Conservation (phyloP, 2,113 vertebrate genomes). For the Tympanuchus pallidicinctus region DNA sequence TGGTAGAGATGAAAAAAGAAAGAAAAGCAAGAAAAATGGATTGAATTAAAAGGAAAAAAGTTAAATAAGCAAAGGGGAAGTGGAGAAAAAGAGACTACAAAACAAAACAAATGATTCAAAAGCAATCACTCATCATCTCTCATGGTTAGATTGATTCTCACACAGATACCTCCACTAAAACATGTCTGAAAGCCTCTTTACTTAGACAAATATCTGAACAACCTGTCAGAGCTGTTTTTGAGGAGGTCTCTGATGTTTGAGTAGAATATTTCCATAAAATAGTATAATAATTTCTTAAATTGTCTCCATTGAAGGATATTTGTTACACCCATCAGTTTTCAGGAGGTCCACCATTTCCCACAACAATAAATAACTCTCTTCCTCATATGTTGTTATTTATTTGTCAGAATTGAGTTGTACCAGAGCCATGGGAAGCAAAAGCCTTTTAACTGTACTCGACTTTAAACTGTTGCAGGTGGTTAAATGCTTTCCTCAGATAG, state of each 20-base stretch:
- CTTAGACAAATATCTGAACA: neutral
- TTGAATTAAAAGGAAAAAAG: neutral
- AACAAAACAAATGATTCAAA: neutral
- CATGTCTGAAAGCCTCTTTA: neutral
- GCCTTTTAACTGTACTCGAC: neutral
- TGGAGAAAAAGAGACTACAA: neutral
- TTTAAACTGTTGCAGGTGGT: conserved; percentile 12
- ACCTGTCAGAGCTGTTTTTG: neutral
- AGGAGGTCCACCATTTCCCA: neutral
- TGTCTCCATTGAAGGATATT: neutral
- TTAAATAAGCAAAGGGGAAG: neutral
- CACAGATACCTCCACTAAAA: neutral
- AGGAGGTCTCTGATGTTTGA: neutral
- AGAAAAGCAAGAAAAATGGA: neutral
- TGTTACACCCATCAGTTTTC: neutral
- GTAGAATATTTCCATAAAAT: neutral
- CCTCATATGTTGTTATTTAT: neutral
- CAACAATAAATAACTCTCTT: neutral
- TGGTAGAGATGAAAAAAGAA: neutral
- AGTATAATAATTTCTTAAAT: neutral
- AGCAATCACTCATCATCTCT: neutral
- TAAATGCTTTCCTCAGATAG: neutral
- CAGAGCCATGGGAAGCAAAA: neutral
- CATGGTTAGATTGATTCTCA: neutral
- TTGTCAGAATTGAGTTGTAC: neutral